phyloP scores from a whole-genome alignment of 2,113 vertebrate genomes.

The zebrafish (Danio rerio) region DNA sequence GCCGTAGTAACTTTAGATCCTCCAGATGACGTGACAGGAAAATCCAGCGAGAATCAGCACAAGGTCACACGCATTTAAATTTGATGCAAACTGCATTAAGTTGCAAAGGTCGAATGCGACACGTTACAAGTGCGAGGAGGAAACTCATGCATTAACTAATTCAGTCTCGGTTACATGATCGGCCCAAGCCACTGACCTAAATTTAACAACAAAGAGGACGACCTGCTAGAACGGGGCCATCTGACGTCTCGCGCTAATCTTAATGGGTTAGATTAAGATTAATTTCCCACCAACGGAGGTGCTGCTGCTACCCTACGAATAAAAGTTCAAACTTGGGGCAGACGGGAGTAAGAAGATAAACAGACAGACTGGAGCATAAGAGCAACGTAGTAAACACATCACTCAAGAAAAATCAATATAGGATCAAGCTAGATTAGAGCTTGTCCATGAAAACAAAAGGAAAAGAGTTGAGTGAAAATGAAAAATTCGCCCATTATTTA shows the following conservation, averaged over 20 bases:
- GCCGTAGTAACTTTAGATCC: constrained; percentile 32
- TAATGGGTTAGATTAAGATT: constrained; percentile 76
- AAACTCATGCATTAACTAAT: constrained; percentile 49
- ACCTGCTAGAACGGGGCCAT: constrained; percentile 71
- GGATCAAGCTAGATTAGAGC: constrained; percentile 38
- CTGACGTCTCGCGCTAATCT: constrained; percentile 78
- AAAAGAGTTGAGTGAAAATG: not conserved
- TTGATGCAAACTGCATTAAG: constrained; percentile 36
- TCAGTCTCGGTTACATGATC: constrained; percentile 67
- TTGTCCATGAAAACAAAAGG: not conserved
- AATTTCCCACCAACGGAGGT: constrained; percentile 64
- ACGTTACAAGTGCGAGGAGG: constrained; percentile 24
- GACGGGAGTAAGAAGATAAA: constrained; percentile 9
- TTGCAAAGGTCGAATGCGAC: constrained; percentile 36
- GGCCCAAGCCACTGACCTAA: constrained; percentile 73
- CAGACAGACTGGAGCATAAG: not conserved
- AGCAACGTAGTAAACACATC: constrained; percentile 26
- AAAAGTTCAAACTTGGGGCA: constrained; percentile 4
- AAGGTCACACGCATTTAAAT: constrained; percentile 40
- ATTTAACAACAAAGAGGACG: constrained; percentile 75
- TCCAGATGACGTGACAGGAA: constrained; percentile 44
- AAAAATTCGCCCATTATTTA: not conserved
- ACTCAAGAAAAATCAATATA: constrained; percentile 27
- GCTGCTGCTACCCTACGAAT: constrained; percentile 16
- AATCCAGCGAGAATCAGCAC: not conserved